phyloP scores from a whole-genome alignment of 2,888 invertebrate genomes.

The Euspilapteryx auroguttella region DNA sequence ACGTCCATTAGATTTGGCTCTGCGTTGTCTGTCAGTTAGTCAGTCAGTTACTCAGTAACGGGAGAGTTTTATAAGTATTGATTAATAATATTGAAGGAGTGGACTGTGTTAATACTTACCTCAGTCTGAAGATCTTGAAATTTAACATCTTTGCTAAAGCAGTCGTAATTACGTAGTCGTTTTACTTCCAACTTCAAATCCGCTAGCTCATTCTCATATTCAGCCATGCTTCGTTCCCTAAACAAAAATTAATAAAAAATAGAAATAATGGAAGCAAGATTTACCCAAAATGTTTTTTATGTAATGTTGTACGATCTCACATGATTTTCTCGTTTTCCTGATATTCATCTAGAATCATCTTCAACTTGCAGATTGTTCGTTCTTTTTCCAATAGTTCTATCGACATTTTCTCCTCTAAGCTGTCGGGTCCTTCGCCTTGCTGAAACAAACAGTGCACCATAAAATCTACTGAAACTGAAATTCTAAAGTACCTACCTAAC shows the following conservation, averaged over 20 bases:
- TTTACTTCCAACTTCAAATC: constrained; percentile 32
- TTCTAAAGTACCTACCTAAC: too few relatives aligned
- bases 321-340: constrained; percentile 32
- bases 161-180: constrained; percentile 32
- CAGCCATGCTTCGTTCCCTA: constrained; percentile 37
- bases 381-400: constrained; percentile 35
- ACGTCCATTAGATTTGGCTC: too few relatives aligned
- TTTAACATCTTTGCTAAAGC: constrained; percentile 29
- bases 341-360: constrained; percentile 28
- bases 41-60: too few relatives aligned
- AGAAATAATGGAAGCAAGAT: too few relatives aligned
- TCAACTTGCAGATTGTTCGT: constrained; percentile 29
- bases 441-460: too few relatives aligned
- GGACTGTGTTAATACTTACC: constrained; percentile 13
- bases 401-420: constrained; percentile 32
- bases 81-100: too few relatives aligned
- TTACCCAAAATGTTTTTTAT: too few relatives aligned
- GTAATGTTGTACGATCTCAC: too few relatives aligned
- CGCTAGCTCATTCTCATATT: constrained; percentile 33
- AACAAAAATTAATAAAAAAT: too few relatives aligned
- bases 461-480: too few relatives aligned
- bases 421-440: constrained; percentile 32
- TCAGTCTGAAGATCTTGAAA: constrained; percentile 36
- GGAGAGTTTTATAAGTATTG: too few relatives aligned
- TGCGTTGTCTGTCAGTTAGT: too few relatives aligned